phyloP scores from a whole-genome alignment of 2,888 invertebrate genomes.

The Bruchidius siliquastri region DNA sequence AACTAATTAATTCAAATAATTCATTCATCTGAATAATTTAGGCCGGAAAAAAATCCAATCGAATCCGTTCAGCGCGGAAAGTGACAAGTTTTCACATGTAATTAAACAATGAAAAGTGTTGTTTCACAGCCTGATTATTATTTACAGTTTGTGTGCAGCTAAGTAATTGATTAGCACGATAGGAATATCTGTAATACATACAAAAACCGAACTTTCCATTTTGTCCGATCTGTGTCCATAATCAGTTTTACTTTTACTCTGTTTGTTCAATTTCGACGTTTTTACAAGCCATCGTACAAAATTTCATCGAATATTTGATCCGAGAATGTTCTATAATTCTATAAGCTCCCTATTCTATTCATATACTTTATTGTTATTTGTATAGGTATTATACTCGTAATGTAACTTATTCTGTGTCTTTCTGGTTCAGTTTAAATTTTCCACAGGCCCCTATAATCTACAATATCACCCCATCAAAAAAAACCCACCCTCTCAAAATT shows the following conservation, averaged over 20 bases:
- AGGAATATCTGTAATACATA: neutral
- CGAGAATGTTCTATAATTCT: no score
- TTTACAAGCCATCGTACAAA: neutral
- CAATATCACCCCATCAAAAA: no score
- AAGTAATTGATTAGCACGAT: neutral
- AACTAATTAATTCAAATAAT: neutral
- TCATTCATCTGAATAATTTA: neutral
- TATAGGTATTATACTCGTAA: no score
- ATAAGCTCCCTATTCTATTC: no score
- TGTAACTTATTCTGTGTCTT: no score
- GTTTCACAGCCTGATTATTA: constrained; percentile 1
- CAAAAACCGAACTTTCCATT: constrained; percentile 1
- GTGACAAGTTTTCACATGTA: neutral
- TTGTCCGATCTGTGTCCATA: neutral
- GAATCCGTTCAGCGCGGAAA: neutral
- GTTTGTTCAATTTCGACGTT: neutral
- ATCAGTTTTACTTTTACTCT: neutral
- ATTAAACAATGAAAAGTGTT: neutral
- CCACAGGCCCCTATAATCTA: no score
- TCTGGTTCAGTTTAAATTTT: no score
- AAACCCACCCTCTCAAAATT: no score
- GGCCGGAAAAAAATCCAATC: neutral
- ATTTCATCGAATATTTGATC: neutral
- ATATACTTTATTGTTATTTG: no score
- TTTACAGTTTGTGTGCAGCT: neutral